A percentile compares a stretch with the other conserved stretches of the same genome.
These are phyloP conservation scores for Cheilosia pagana DNA, from an alignment of 2,888 invertebrate genomes.

Conservation along the genomic window DNA sequence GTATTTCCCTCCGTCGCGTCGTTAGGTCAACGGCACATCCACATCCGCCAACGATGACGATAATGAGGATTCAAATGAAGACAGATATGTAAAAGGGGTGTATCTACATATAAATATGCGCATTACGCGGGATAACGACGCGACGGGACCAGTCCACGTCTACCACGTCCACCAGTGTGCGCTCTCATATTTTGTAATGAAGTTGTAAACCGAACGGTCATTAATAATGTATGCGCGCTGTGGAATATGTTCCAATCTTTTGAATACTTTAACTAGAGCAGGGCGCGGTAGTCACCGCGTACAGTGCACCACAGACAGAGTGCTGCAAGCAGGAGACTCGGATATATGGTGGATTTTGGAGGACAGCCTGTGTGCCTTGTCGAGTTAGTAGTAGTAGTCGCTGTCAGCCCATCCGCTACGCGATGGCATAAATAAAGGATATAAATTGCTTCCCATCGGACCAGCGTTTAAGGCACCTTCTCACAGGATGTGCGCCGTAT, in stretches of 20 bases:
- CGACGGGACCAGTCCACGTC: neutral
- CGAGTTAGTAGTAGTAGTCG: slow-evolving; percentile 1
- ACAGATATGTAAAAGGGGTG: neutral
- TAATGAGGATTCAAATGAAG: slow-evolving; percentile 1
- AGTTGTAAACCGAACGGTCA: slow-evolving; percentile 34
- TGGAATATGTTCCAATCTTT: slow-evolving; percentile 14
- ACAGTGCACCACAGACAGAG: neutral
- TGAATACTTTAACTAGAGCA: slow-evolving; percentile 17
- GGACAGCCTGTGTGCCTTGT: neutral
- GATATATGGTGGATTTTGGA: neutral
- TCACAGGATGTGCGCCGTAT: slow-evolving; percentile 2
- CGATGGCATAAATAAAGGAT: slow-evolving; percentile 18
- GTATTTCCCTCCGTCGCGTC: neutral
- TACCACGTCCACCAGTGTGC: neutral
- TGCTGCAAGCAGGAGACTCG: neutral
- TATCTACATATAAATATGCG: slow-evolving; percentile 4
- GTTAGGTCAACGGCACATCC: slow-evolving; percentile 10
- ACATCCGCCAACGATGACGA: neutral
- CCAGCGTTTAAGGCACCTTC: slow-evolving; percentile 18
- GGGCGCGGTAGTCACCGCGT: neutral
- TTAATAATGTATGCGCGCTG: slow-evolving; percentile 24
- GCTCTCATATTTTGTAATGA: slow-evolving; percentile 25
- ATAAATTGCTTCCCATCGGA: slow-evolving; percentile 18
- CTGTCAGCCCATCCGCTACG: slow-evolving; percentile 20
- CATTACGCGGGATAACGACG: slow-evolving; percentile 5